Conservation (phyloP, 2,888 invertebrate genomes). For the Leptinotarsa rubiginosa region DNA sequence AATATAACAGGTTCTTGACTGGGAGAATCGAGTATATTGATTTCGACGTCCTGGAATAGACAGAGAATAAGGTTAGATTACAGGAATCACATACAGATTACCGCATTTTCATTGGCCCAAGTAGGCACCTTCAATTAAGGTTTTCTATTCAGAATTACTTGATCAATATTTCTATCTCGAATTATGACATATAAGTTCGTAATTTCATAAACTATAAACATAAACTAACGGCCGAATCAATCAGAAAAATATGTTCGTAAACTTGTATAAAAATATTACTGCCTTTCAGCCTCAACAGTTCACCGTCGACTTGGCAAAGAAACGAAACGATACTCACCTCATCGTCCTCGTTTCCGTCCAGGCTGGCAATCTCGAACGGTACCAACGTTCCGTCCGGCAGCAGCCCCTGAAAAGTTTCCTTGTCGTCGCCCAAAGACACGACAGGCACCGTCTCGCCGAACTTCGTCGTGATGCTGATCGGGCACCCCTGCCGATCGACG, state of each 20-base stretch:
- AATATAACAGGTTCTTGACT: conserved; percentile 19
- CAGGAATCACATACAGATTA: too few species aligned
- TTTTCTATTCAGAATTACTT: too few species aligned
- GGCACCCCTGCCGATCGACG: conserved; percentile 77
- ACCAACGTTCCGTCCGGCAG: conserved; percentile 66
- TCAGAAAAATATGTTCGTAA: too few species aligned
- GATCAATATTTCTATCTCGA: too few species aligned
- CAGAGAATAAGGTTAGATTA: background rate
- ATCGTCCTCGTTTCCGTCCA: conserved; percentile 32
- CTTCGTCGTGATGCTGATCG: conserved; percentile 75
- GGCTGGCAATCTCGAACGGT: conserved; percentile 57
- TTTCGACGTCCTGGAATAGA: background rate
- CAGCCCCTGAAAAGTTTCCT: conserved; percentile 66
- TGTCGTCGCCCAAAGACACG: conserved; percentile 69
- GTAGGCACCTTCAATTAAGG: too few species aligned
- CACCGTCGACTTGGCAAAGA: too few species aligned
- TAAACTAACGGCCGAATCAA: too few species aligned
- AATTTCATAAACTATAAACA: too few species aligned
- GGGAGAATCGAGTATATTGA: background rate
- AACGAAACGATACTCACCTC: conserved; percentile 24
- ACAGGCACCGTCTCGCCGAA: conserved; percentile 77
- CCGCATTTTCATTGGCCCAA: too few species aligned
- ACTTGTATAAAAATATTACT: too few species aligned
- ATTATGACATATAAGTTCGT: too few species aligned
- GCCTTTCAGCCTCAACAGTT: too few species aligned